These are phyloP conservation scores for Petroica traversi DNA, from an alignment of 2,113 vertebrate species.

Conservation along the genomic window DNA sequence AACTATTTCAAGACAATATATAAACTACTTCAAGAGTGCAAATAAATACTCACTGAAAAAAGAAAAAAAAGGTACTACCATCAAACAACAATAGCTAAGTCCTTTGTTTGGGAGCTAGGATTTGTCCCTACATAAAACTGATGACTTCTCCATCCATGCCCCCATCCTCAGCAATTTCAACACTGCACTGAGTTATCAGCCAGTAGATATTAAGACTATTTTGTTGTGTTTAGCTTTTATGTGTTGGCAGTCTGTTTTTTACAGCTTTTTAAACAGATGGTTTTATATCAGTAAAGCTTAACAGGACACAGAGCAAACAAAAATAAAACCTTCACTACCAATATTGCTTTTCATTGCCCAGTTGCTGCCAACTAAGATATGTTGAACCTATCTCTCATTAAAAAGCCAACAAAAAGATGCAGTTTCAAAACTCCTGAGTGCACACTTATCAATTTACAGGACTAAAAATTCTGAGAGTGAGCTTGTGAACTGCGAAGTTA, in stretches of 20 bases:
- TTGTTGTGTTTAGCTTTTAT: constrained; percentile 48
- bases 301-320: constrained; percentile 63
- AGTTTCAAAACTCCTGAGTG: constrained; percentile 35
- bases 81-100: not conserved
- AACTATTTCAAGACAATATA: not conserved
- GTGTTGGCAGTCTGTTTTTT: constrained; percentile 54
- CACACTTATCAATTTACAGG: constrained; percentile 37
- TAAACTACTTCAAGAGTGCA: not conserved
- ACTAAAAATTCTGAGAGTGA: not conserved
- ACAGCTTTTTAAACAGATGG: constrained; percentile 72
- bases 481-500: constrained; percentile 9
- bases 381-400: constrained; percentile 25
- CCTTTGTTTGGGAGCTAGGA: not conserved
- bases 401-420: constrained; percentile 9
- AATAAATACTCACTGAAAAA: not conserved
- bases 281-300: constrained; percentile 64
- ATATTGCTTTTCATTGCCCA: constrained; percentile 60
- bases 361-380: constrained; percentile 53
- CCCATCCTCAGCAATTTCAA: not conserved
- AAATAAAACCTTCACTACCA: constrained; percentile 59
- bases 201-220: constrained; percentile 34
- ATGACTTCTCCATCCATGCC: not conserved
- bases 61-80: not conserved
- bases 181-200: not conserved
- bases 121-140: not conserved